Percentiles rank a stretch among this genome's conserved stretches.
Evolutionary conservation across 2,888 invertebrate genomes (phyloP).

Genomic region (Sesia bembeciformis): DNA sequence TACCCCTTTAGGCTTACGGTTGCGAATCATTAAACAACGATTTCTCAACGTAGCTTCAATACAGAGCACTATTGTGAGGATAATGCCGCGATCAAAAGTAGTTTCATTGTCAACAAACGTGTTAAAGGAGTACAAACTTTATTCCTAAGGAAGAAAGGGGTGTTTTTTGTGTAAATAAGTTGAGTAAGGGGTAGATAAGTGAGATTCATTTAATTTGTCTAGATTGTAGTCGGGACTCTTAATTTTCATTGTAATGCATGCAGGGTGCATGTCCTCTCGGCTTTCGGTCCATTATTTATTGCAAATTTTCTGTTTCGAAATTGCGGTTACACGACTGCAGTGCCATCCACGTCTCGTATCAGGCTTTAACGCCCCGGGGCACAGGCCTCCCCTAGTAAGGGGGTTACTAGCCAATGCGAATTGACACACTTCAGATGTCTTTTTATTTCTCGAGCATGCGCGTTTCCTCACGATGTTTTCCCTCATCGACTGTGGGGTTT

Average conservation of each 20-base stretch:
- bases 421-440: too few species aligned
- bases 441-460: too few species aligned
- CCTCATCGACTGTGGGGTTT: too few species aligned
- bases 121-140: slow-evolving; percentile 20
- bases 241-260: slow-evolving; percentile 48
- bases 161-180: slow-evolving; percentile 20
- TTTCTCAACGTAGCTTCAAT: slow-evolving; percentile 61
- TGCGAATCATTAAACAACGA: slow-evolving; percentile 24
- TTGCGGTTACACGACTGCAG: background rate
- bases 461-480: too few species aligned
- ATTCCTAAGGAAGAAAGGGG: slow-evolving; percentile 8
- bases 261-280: slow-evolving; percentile 12
- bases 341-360: too few species aligned
- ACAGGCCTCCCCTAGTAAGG: too few species aligned
- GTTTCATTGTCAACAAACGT: slow-evolving; percentile 39
- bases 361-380: too few species aligned
- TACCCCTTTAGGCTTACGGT: slow-evolving; percentile 23
- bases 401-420: too few species aligned
- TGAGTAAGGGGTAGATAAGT: slow-evolving; percentile 61
- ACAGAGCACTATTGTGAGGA: slow-evolving; percentile 67
- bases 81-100: slow-evolving; percentile 70
- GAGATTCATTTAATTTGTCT: slow-evolving; percentile 68
- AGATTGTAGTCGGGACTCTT: slow-evolving; percentile 64
- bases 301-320: background rate
- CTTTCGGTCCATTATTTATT: background rate